Evolutionary conservation across 2,888 invertebrate genomes (phyloP).

Genomic region (Dasypolia templi): DNA sequence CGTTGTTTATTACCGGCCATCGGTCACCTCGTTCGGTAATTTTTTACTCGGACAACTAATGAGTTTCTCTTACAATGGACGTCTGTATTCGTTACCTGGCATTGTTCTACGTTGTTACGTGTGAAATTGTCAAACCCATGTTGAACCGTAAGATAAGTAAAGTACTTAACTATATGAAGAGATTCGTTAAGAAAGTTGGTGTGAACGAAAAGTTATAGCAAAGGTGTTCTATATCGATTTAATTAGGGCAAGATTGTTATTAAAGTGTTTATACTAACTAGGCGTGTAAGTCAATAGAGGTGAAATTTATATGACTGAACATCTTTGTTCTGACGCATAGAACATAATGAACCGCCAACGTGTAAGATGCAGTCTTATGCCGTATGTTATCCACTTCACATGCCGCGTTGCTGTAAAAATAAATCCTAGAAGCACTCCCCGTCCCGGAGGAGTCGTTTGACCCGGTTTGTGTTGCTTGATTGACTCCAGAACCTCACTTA

Average conservation of each 20-base stretch:
- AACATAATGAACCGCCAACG: conserved; percentile 24
- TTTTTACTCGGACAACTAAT: conserved; percentile 76
- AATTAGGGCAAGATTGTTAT: conserved; percentile 40
- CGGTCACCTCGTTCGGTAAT: conserved; percentile 74
- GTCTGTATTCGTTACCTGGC: conserved; percentile 73
- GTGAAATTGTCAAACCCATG: conserved; percentile 66
- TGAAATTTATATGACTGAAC: conserved; percentile 8
- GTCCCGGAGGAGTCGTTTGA: conserved; percentile 70
- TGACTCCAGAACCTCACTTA: conserved; percentile 83
- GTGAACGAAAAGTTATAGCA: conserved; percentile 19
- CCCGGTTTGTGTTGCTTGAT: conserved; percentile 82
- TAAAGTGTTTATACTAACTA: not conserved
- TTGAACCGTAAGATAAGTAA: conserved; percentile 38
- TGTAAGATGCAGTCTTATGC: conserved; percentile 33
- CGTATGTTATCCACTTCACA: conserved; percentile 67
- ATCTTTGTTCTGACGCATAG: conserved; percentile 17
- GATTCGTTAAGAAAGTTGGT: conserved; percentile 32
- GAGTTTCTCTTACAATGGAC: conserved; percentile 71
- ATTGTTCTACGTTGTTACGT: conserved; percentile 71
- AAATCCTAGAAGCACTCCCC: conserved; percentile 73
- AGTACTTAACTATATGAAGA: conserved; percentile 1
- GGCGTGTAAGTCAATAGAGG: conserved; percentile 23
- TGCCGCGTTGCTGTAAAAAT: conserved; percentile 85
- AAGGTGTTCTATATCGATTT: conserved; percentile 24
- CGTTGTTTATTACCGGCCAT: conserved; percentile 73